These are phyloP conservation scores for Gavia stellata DNA, from an alignment of 2,113 vertebrate genomes.

Conservation along the genomic window DNA sequence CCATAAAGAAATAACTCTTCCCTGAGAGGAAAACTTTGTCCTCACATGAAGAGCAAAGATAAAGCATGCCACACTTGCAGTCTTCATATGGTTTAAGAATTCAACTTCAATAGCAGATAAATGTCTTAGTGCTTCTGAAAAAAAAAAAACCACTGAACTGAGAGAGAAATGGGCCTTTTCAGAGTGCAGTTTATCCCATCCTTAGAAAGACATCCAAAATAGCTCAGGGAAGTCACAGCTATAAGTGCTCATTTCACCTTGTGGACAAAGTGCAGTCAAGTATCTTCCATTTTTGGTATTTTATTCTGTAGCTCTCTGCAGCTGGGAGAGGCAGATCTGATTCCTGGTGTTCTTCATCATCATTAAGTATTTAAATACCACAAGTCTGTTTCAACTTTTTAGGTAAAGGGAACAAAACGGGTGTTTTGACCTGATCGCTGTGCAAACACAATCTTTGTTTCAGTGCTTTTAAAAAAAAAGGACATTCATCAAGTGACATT, in stretches of 20 bases:
- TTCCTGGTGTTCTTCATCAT: not conserved
- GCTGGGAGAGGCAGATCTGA: not conserved
- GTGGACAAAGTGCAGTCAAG: not conserved
- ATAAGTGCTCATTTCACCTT: not conserved
- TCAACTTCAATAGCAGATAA: not conserved
- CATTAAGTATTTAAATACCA: not conserved
- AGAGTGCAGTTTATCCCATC: not conserved
- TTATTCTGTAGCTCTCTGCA: not conserved
- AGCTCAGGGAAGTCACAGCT: not conserved
- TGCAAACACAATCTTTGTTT: not conserved
- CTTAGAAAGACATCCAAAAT: not conserved
- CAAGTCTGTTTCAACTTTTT: not conserved
- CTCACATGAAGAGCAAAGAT: not conserved
- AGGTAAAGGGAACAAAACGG: not conserved
- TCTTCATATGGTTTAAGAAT: not conserved
- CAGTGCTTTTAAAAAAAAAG: not conserved
- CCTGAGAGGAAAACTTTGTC: not conserved
- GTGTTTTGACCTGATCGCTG: not conserved
- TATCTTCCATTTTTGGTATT: not conserved
- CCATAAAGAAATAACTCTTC: not conserved
- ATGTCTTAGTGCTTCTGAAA: not conserved
- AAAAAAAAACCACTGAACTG: not conserved
- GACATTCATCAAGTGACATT: not conserved
- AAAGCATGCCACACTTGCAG: not conserved
- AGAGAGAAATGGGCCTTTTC: not conserved